These are phyloP conservation scores for Cosmorhoe ocellata DNA, from an alignment of 2,888 invertebrate species.

Conservation along the genomic window DNA sequence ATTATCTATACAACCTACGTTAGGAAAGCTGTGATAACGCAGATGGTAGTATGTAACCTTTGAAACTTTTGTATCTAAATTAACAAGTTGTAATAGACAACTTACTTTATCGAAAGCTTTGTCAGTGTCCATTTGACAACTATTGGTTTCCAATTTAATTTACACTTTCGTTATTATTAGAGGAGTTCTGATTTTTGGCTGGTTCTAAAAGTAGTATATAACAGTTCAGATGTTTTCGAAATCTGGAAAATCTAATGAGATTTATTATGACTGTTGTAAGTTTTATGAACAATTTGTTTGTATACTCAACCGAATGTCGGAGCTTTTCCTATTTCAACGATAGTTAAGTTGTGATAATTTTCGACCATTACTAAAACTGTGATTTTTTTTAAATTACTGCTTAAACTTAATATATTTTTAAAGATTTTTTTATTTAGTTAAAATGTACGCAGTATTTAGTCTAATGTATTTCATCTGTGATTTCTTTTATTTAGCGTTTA, in stretches of 20 bases:
- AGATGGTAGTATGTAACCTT: slow-evolving; percentile 37
- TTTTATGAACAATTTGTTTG: too few species aligned
- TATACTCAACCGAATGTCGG: not conserved
- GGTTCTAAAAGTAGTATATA: not conserved
- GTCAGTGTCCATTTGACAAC: slow-evolving; percentile 45
- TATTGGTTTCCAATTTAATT: slow-evolving; percentile 41
- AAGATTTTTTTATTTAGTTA: slow-evolving; percentile 30
- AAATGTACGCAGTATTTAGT: slow-evolving; percentile 39
- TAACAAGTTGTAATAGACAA: slow-evolving; percentile 39
- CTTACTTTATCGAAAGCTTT: slow-evolving; percentile 55
- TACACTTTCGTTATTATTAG: slow-evolving; percentile 7
- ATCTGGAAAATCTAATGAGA: too few species aligned
- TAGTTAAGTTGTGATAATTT: slow-evolving; percentile 61
- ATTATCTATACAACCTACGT: slow-evolving; percentile 42
- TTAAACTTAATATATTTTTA: slow-evolving; percentile 44
- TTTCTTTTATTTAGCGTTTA: slow-evolving; percentile 67
- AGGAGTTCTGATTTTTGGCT: not conserved
- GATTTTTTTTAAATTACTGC: slow-evolving; percentile 56
- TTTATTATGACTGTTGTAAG: too few species aligned
- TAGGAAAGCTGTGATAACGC: slow-evolving; percentile 70
- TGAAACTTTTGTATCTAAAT: slow-evolving; percentile 42
- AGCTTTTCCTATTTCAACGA: not conserved
- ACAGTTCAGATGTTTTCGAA: too few species aligned
- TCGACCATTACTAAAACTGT: slow-evolving; percentile 67
- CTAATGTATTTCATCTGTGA: slow-evolving; percentile 76